Base-by-base conservation (phyloP, 64 coral and sea anemone species). In the Dendronephthya gigantea region DNA sequence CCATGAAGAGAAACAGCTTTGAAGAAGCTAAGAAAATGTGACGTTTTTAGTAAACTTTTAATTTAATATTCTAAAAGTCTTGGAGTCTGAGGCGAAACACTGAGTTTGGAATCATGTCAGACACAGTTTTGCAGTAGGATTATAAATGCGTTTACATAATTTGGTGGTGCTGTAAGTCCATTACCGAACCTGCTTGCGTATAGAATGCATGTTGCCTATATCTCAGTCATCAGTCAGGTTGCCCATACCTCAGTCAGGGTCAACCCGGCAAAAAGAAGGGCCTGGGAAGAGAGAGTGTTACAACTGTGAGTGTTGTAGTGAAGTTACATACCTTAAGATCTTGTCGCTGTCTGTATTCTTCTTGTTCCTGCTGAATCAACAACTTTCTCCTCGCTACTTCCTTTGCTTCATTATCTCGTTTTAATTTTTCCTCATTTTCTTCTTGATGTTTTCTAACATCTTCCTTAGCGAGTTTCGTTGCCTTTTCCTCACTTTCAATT, bases 1-100 rank as follows among this genome's bases (percentile, higher is more conserved):
- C 69, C 69, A 75, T 32, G 69, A 75, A 35, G 69, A 75, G 69
- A 75, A 75, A 75, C 69, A 75, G 29, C 69, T 32, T 8, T 75
- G 69, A 75, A 75, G 69, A 2, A 75, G 30, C 69, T 75, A 75
- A 13, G 35, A 75, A 13, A 16, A 75, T 3, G 34, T 13, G 51
- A n/a, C 2, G 9, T 17, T n/a, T 45, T 45, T n/a, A 58, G 51
- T 58, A 17, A 58, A n/a, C 23, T 58, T 17, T 22, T 58, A n/a
- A 2, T 17, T 22, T 58, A n/a, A 2, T 16, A 22, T 58, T 58
- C 23, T 17, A 3, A 58, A n/a, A 58, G 51, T n/a, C 41, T 45
- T 4, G 11, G 11, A 45, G 41, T n/a, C n/a, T n/a, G n/a, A 11
- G 41, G 41, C 11, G 41, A 45, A 45, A 11, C 41, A 11, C n/a